A percentile compares a stretch with the other conserved stretches of the same genome.
Evolutionary conservation across 2,888 invertebrate species (phyloP).

Genomic region (Polymixis flavicincta): DNA sequence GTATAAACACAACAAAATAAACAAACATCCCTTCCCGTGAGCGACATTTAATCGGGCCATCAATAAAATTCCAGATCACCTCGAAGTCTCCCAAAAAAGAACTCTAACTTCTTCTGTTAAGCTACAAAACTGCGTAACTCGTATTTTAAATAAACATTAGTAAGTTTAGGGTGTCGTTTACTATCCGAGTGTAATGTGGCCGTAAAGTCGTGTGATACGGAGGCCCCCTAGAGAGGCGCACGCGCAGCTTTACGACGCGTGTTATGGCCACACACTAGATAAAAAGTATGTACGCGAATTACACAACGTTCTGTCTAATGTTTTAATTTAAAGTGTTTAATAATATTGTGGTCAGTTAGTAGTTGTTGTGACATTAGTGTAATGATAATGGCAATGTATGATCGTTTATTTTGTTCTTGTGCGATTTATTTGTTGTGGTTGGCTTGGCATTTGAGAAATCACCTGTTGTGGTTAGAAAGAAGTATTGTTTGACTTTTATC

Average conservation of each 20-base stretch:
- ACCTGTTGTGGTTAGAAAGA: background rate
- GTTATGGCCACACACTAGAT: conserved; percentile 36
- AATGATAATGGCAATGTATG: conserved; percentile 19
- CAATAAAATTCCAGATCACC: conserved; percentile 46
- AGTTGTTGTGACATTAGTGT: conserved; percentile 22
- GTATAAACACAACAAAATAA: conserved; percentile 25
- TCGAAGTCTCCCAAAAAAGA: background rate
- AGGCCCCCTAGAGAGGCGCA: conserved; percentile 71
- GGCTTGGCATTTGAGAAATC: conserved; percentile 27
- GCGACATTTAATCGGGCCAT: conserved; percentile 58
- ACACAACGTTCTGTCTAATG: conserved; percentile 30
- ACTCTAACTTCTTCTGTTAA: conserved; percentile 2
- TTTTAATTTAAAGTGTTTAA: conserved; percentile 46
- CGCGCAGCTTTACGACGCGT: conserved; percentile 72
- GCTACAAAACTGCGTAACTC: conserved; percentile 19
- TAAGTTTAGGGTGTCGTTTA: conserved; percentile 72
- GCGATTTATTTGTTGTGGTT: conserved; percentile 22
- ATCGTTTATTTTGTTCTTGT: conserved; percentile 11
- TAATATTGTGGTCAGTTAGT: background rate
- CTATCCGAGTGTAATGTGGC: conserved; percentile 70
- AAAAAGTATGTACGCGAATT: conserved; percentile 36
- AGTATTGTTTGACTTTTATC: conserved; percentile 5
- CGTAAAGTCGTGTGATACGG: conserved; percentile 79
- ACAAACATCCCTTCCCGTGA: conserved; percentile 38
- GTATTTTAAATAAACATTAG: conserved; percentile 33